Percentiles rank a stretch among this genome's conserved stretches.
Conservation (phyloP, 2,888 invertebrate species). For the Balanococcus diminutus region DNA sequence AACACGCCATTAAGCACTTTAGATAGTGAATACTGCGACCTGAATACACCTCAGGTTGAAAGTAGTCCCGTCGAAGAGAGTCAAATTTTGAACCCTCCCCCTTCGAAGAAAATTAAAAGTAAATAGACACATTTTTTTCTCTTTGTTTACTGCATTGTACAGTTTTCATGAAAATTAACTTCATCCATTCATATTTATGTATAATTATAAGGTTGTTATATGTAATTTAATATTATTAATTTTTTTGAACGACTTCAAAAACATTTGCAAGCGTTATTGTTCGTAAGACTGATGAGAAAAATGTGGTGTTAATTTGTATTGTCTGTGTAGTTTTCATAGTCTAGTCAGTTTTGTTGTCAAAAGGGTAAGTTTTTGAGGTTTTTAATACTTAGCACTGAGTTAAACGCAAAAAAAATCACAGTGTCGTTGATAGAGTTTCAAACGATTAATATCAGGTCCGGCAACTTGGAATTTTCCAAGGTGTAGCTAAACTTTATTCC, state of each 20-base stretch:
- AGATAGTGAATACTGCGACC: constrained; percentile 44
- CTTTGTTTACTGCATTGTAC: not conserved
- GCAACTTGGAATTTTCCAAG: no score
- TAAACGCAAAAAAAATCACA: no score
- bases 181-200: no score
- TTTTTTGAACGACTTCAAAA: not conserved
- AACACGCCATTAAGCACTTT: constrained; percentile 47
- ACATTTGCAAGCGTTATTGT: not conserved
- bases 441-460: no score
- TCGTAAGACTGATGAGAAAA: not conserved
- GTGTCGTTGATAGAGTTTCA: no score
- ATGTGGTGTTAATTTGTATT: not conserved
- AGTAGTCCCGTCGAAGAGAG: not conserved
- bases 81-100: not conserved
- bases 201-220: not conserved
- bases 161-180: not conserved
- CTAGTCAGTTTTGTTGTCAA: not conserved
- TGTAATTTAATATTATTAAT: not conserved
- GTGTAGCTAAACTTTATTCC: no score
- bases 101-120: constrained; percentile 49
- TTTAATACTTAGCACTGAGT: no score
- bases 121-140: not conserved
- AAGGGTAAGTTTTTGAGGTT: not conserved
- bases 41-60: constrained; percentile 56
- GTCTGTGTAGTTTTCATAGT: not conserved